Base-by-base conservation (phyloP, 2,113 vertebrate species). In the Caranx ignobilis region DNA sequence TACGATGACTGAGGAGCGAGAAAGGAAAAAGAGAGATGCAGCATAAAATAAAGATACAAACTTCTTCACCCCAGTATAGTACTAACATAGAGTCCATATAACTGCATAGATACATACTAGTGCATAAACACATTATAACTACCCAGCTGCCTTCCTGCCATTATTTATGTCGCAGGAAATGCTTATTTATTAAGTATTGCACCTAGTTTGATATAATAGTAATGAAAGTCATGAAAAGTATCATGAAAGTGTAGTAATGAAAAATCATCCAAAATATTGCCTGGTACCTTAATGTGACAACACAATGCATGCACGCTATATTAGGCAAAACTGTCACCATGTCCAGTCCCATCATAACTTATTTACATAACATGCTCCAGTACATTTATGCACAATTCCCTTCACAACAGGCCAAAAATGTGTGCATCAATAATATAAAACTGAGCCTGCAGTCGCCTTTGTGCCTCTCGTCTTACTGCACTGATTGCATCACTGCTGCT, bases 1-100 rank as follows among this genome's bases (percentile, higher is more conserved):
- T 73, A 67, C 21, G 64, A 52, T 47, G 70, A 82, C 90, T 91
- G 81, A 57, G 65, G 19, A 47, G 54, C 66, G 19, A 26, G 18
- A 71, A 16, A 34, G 9, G 21, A 55, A 21, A 54, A 50, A 21
- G 37, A 34, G 52, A 52, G 13, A 81, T 6, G 19, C 0, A 59
- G 52, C 13, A 8, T n/a, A 16, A 82, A 31, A 72, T 35, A 26
- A 43, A 4, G 31, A 34, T 0, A 39, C 1, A 1, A 32, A 26
- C 12, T 11, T 26, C 7, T 63, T 77, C 9, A 52, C 1, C 10
- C 11, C 2, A 12, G 31, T 13, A 35, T n/a, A 4, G 11, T 54
- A 26, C 15, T 10, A 26, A 18, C 19, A 9, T 56, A 15, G 16
- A 34, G 19, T 34, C 6, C 9, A 13, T 43, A 21, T 35, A 41